Evolutionary conservation across 1,140 invertebrate species (phyloP), one percentile per base, ranked within the genome.

Genomic region (Drosophila busckii): DNA sequence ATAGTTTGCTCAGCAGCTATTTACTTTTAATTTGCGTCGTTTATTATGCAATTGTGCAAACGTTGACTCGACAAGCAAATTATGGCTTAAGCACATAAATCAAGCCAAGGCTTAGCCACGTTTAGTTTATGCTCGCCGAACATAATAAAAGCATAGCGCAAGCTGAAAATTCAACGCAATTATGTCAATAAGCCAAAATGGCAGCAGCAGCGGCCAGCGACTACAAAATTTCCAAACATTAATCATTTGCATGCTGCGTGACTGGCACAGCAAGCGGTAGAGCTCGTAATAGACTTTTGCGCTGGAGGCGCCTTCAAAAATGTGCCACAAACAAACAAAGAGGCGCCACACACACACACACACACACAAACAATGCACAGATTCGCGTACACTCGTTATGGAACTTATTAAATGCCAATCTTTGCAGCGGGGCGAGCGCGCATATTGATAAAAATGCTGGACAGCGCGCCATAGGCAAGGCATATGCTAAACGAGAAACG

Each of bases 101-200:
- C 62, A 66, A 28, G 13, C 10, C 29, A 59, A 59, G 45, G 45
- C 40, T 64, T 59, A 59, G 38, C 23, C 23, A 4, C 26, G 20
- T 32, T 17, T 65, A 71, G 73, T 70, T 61, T 48, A 55, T 63
- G 49, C 59, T n/a, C n/a, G n/a, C n/a, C n/a, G n/a, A n/a, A n/a
- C n/a, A n/a, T n/a, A n/a, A n/a, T n/a, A n/a, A n/a, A n/a, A n/a
- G n/a, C n/a, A n/a, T n/a, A n/a, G n/a, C n/a, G n/a, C n/a, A n/a
- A n/a, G n/a, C n/a, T 64, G 56, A 58, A 58, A 49, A 59, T 50
- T 46, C 28, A 15, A 7, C 34, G 42, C 55, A 55, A 80, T 80
- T 82, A 73, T 82, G 75, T 50, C 68, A 69, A 80, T 80, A 82
- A 82, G 75, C 56, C 46, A 67, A 82, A 70, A 66, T 73, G 73